Evolutionary conservation across 2,113 vertebrate genomes (phyloP).

Genomic region (Poecile atricapillus): DNA sequence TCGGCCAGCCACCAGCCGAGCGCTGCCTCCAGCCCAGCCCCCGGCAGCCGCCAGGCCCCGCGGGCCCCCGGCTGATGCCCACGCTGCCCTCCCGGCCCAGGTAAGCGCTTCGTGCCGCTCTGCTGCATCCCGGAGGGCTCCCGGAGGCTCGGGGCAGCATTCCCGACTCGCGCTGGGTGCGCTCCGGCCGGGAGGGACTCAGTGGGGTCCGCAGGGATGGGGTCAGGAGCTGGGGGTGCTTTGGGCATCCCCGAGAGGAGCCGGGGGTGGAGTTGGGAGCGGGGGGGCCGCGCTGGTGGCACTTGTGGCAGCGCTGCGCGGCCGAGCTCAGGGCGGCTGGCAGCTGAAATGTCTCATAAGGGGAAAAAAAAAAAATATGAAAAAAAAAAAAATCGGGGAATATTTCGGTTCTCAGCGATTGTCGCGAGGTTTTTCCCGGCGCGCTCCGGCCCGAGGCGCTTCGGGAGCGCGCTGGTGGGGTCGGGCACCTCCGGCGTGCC

Average conservation of each 20-base stretch:
- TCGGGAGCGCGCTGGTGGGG: background rate
- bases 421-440: background rate
- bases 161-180: background rate
- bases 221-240: background rate
- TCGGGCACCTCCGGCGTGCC: accelerated
- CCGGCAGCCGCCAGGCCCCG: background rate
- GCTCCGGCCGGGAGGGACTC: background rate
- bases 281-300: background rate
- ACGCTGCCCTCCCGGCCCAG: background rate
- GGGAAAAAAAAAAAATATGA: background rate
- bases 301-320: slow-evolving; percentile 2
- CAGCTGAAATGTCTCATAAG: background rate
- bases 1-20: slow-evolving; percentile 49
- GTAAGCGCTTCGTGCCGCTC: slow-evolving; percentile 26
- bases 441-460: background rate
- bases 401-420: background rate
- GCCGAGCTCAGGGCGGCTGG: background rate
- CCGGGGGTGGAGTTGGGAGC: background rate
- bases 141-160: background rate
- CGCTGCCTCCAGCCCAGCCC: background rate
- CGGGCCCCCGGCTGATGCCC: background rate
- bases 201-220: background rate
- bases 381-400: background rate
- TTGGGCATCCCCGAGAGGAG: background rate
- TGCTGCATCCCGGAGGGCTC: accelerated